Percentiles rank a stretch among this genome's conserved stretches.
Conservation (phyloP, 2,888 invertebrate genomes). For the Pyrrhosoma nymphula region DNA sequence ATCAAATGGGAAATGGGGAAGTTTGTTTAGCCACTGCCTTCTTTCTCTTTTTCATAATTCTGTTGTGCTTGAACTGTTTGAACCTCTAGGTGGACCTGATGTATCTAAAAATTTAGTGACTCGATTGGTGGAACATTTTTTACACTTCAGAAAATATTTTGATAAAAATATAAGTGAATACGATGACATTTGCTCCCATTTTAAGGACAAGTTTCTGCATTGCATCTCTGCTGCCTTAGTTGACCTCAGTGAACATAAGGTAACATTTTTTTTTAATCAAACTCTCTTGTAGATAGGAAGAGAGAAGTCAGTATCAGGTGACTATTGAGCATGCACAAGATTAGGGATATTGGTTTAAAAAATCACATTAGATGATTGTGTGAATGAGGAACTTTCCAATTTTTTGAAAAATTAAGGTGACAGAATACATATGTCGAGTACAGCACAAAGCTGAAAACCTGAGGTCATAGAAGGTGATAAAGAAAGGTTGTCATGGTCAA, state of each 20-base stretch:
- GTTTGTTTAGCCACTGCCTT: neutral
- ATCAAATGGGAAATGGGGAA: neutral
- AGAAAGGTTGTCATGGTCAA: too few species aligned
- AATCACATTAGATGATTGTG: too few species aligned
- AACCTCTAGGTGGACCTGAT: constrained; percentile 4
- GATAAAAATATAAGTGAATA: neutral
- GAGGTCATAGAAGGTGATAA: too few species aligned
- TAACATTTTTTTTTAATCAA: neutral
- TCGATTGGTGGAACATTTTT: neutral
- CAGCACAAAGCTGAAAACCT: too few species aligned
- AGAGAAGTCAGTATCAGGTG: too few species aligned
- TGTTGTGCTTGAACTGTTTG: neutral
- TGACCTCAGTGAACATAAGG: neutral
- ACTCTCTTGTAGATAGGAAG: too few species aligned
- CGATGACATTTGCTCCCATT: neutral
- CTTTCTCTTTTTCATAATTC: constrained; percentile 24
- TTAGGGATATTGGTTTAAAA: too few species aligned
- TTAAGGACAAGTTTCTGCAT: constrained; percentile 25
- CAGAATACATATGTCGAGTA: too few species aligned
- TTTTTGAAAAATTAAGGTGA: too few species aligned
- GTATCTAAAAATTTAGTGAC: neutral
- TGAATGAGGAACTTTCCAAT: too few species aligned
- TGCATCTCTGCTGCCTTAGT: neutral
- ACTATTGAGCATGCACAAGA: too few species aligned
- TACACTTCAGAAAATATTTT: neutral